These are phyloP conservation scores for Dicyrtomina minuta DNA, from an alignment of 2,888 invertebrate species.

Conservation along the genomic window DNA sequence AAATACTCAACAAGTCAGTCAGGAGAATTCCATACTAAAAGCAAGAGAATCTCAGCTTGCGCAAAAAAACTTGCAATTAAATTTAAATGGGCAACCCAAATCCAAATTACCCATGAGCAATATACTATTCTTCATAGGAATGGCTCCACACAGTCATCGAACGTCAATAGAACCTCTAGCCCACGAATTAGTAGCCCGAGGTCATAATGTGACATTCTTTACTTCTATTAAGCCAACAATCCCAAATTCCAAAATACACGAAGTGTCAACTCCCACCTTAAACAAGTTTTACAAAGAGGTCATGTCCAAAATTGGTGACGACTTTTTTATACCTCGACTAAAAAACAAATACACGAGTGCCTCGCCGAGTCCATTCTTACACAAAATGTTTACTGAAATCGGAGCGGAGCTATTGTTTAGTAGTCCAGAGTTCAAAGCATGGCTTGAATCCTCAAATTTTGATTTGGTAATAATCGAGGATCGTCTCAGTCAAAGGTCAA, in stretches of 20 bases:
- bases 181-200: background rate
- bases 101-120: too few species aligned
- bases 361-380: background rate
- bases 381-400: background rate
- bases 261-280: background rate
- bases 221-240: background rate
- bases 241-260: background rate
- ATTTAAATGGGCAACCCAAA: too few species aligned
- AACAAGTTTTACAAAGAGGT: background rate
- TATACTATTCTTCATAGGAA: background rate
- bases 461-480: slow-evolving; percentile 6
- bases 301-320: background rate
- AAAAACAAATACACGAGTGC: background rate
- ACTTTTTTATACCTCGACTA: background rate
- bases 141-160: background rate
- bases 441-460: background rate
- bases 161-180: background rate
- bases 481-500: too few species aligned
- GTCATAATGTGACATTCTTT: background rate
- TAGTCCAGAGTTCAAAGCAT: background rate
- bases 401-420: background rate
- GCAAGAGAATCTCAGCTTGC: too few species aligned
- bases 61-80: too few species aligned
- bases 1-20: too few species aligned
- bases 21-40: too few species aligned